Conservation (phyloP, 1,140 invertebrate species). For the Anastatus disparis region DNA sequence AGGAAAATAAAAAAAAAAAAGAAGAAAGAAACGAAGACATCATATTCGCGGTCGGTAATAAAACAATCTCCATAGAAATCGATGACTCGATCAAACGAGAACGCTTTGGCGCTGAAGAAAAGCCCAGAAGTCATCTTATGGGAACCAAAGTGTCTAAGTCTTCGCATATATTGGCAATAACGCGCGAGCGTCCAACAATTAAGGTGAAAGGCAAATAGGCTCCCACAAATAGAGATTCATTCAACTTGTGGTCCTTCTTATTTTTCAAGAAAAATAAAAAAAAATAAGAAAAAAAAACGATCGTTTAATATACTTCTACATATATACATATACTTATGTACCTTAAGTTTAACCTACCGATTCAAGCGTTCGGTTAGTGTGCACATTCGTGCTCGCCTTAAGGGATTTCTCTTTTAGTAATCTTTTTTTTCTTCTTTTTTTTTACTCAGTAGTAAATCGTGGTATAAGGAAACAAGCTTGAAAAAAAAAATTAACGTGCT, state of each 20-base stretch:
- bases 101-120: conserved; percentile 26
- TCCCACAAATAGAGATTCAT: too few relatives aligned
- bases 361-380: background rate
- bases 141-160: conserved; percentile 61
- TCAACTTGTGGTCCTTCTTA: conserved; percentile 19
- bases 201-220: conserved; percentile 68
- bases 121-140: conserved; percentile 61
- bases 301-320: conserved; percentile 60
- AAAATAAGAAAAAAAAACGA: too few relatives aligned
- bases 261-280: conserved; percentile 31
- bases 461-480: background rate
- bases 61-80: too few relatives aligned
- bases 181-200: too few relatives aligned
- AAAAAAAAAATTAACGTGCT: background rate
- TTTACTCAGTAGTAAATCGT: too few relatives aligned
- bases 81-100: background rate
- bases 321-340: background rate
- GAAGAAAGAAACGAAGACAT: too few relatives aligned
- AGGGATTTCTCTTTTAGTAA: too few relatives aligned
- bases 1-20: background rate
- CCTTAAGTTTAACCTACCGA: too few relatives aligned
- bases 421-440: too few relatives aligned
- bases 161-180: conserved; percentile 67
- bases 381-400: conserved; percentile 56
- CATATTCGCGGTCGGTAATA: too few relatives aligned